phyloP scores from a whole-genome alignment of 2,797 vertebrate genomes.

The Capromys pilorides region DNA sequence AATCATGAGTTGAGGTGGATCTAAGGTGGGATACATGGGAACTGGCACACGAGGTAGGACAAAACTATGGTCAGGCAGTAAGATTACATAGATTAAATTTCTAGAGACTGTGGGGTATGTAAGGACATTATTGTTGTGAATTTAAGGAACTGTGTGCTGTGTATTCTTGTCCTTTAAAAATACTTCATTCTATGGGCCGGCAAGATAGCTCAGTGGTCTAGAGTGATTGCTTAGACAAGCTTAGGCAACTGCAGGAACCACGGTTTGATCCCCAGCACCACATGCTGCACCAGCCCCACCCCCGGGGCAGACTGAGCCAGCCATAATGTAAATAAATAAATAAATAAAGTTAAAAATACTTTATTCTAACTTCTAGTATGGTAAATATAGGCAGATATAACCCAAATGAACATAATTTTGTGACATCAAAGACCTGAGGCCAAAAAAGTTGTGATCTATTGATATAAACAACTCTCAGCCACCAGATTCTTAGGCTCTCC shows the following conservation, averaged over 20 bases:
- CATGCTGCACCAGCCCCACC: too few relatives aligned
- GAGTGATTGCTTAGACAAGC: too few relatives aligned
- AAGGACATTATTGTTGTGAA: neutral
- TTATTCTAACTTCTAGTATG: neutral
- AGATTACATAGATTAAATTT: too few relatives aligned
- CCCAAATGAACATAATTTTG: neutral
- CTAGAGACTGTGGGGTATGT: neutral
- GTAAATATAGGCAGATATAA: neutral
- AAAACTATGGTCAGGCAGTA: too few relatives aligned
- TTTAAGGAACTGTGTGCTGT: neutral
- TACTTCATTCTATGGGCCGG: too few relatives aligned
- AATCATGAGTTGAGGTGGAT: too few relatives aligned
- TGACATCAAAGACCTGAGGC: neutral
- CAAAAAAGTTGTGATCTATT: neutral
- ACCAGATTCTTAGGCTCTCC: neutral
- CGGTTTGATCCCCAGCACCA: too few relatives aligned
- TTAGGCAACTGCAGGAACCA: too few relatives aligned
- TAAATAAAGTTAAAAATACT: neutral
- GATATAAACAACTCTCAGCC: neutral
- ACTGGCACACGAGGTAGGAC: too few relatives aligned
- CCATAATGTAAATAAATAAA: too few relatives aligned
- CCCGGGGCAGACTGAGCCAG: neutral
- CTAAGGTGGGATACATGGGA: too few relatives aligned
- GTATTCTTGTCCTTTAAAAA: neutral
- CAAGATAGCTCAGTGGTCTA: too few relatives aligned